Evolutionary conservation across 2,888 invertebrate species (phyloP).

Genomic region (Polylopha cassiicola): DNA sequence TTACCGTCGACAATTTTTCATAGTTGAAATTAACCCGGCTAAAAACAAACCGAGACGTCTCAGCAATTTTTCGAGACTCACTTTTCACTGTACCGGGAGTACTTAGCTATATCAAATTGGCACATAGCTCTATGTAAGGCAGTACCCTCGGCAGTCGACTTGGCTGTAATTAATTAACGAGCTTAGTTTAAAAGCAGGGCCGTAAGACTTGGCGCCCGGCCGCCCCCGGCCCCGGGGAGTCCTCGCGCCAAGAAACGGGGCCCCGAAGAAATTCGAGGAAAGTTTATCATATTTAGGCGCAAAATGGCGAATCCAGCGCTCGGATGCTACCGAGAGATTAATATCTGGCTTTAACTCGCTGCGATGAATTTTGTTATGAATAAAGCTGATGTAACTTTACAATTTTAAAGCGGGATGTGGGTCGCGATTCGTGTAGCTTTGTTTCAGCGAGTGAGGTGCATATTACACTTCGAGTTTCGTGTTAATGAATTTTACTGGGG

Average conservation of each 20-base stretch:
- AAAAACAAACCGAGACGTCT: too few species aligned
- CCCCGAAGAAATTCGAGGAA: slow-evolving; percentile 74
- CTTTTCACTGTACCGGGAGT: slow-evolving; percentile 5
- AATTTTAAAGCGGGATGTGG: slow-evolving; percentile 39
- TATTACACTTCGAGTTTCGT: not conserved
- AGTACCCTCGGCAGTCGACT: slow-evolving; percentile 69
- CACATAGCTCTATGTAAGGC: slow-evolving; percentile 71
- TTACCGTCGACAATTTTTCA: too few species aligned
- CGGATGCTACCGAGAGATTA: slow-evolving; percentile 71
- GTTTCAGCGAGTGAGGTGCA: slow-evolving; percentile 3
- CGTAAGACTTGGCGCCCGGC: slow-evolving; percentile 69
- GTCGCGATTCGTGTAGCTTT: slow-evolving; percentile 9
- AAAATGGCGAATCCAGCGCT: slow-evolving; percentile 77
- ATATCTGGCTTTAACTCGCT: slow-evolving; percentile 74
- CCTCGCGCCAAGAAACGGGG: slow-evolving; percentile 53
- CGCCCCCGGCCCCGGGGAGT: slow-evolving; percentile 45
- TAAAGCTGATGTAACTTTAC: slow-evolving; percentile 62
- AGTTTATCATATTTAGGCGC: slow-evolving; percentile 78
- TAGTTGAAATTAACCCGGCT: too few species aligned
- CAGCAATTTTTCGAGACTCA: slow-evolving; percentile 7
- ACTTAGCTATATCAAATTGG: slow-evolving; percentile 65
- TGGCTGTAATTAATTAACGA: slow-evolving; percentile 78
- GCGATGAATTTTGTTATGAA: slow-evolving; percentile 71
- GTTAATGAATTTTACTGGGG: not conserved
- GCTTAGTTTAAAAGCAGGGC: slow-evolving; percentile 79